Evolutionary conservation across 2,113 vertebrate species (phyloP).

Genomic region (Atherinomorus stipes): DNA sequence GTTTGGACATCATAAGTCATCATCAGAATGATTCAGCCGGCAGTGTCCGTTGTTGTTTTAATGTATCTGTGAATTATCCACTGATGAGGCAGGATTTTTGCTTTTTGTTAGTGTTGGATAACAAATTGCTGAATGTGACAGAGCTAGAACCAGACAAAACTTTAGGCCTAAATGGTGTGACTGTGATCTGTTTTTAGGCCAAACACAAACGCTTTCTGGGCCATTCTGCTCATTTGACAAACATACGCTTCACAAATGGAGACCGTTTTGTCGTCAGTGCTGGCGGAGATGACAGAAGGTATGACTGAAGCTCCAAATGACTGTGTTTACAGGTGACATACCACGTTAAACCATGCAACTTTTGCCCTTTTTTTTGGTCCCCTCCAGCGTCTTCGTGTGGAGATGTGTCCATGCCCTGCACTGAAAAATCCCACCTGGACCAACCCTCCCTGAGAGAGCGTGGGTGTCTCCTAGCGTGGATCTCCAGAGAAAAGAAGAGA

Average conservation of each 20-base stretch:
- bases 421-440: slow-evolving; percentile 74
- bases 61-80: no score
- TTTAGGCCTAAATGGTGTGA: neutral
- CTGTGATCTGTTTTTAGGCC: slow-evolving; percentile 82
- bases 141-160: no score
- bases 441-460: slow-evolving; percentile 49
- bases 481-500: slow-evolving; percentile 25
- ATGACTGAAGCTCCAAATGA: neutral
- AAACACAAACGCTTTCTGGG: slow-evolving; percentile 98
- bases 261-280: slow-evolving; percentile 94
- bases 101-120: no score
- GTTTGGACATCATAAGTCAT: no score
- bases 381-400: slow-evolving; percentile 94
- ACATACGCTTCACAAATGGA: slow-evolving; percentile 93
- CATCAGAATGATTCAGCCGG: no score
- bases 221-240: slow-evolving; percentile 96
- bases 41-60: no score
- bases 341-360: neutral
- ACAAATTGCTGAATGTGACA: no score
- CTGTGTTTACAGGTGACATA: neutral
- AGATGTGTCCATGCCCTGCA: slow-evolving; percentile 93
- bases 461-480: slow-evolving; percentile 30
- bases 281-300: slow-evolving; percentile 98
- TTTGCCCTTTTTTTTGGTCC: slow-evolving; percentile 15
- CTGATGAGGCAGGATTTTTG: no score